Evolutionary conservation across 2,113 vertebrate genomes (phyloP).

Genomic region (Prunella fulvescens): DNA sequence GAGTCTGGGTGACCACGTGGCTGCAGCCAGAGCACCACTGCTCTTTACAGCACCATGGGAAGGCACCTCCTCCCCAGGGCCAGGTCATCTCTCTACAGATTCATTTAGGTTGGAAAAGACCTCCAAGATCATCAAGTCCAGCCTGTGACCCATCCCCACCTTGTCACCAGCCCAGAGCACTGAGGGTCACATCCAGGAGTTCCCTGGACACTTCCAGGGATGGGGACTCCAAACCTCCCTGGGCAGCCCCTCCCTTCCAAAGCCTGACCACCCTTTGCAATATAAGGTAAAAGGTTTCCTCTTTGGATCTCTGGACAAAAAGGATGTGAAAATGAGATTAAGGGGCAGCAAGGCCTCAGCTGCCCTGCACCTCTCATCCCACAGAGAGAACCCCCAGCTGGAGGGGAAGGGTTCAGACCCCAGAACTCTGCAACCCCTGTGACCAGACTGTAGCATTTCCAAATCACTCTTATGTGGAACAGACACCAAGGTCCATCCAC

Average conservation of each 20-base stretch:
- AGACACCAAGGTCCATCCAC: background rate
- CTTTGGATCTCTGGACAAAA: background rate
- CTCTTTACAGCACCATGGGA: background rate
- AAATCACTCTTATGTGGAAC: background rate
- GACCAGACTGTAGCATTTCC: accelerated
- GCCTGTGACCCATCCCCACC: background rate
- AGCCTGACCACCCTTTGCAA: background rate
- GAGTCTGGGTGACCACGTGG: accelerated
- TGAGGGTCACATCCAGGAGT: background rate
- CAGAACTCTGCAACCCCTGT: background rate
- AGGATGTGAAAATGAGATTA: background rate
- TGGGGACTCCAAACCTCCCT: background rate
- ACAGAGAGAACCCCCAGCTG: accelerated
- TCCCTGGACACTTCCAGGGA: background rate
- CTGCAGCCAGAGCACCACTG: background rate
- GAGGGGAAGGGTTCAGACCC: background rate
- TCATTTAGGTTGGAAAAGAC: background rate
- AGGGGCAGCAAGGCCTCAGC: background rate
- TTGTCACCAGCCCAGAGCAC: background rate
- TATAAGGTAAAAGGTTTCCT: background rate
- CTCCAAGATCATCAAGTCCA: background rate
- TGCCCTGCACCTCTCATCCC: background rate
- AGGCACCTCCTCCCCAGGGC: background rate
- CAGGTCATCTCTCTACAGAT: background rate
- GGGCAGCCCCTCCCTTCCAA: background rate